Percentiles rank a stretch among this genome's conserved stretches.
Evolutionary conservation across 1,140 invertebrate species (phyloP).

Genomic region (Brachionus paranguensis): DNA sequence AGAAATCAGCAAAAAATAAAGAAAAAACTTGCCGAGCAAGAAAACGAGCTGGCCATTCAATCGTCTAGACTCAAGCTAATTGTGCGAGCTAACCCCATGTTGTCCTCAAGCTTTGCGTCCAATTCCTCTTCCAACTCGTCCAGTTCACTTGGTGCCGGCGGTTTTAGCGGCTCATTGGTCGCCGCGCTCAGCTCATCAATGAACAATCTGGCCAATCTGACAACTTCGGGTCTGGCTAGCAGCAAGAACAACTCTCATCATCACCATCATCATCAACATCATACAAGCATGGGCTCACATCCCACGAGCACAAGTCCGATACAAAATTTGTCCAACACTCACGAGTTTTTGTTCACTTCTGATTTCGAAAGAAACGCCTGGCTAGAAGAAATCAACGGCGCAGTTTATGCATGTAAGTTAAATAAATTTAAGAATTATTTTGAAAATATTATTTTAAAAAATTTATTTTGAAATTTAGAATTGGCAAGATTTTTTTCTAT

Average conservation of each 20-base stretch:
- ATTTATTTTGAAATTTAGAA: too few species aligned
- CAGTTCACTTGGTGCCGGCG: background rate
- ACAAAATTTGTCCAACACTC: background rate
- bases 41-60: constrained; percentile 30
- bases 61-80: constrained; percentile 25
- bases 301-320: background rate
- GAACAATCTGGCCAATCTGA: constrained; percentile 31
- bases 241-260: constrained; percentile 7
- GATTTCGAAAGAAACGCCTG: constrained; percentile 39
- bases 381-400: constrained; percentile 34
- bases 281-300: background rate
- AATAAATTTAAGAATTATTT: background rate
- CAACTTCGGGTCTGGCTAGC: background rate
- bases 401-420: constrained; percentile 30
- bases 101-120: background rate
- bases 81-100: background rate
- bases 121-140: constrained; percentile 16
- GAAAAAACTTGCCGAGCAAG: constrained; percentile 39
- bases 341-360: constrained; percentile 22
- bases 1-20: constrained; percentile 37
- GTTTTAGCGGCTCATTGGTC: background rate
- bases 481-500: too few species aligned
- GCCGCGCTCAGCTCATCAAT: constrained; percentile 29
- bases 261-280: background rate
- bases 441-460: too few species aligned